These are phyloP conservation scores for Catostomus latipinnis DNA, from an alignment of 2,797 vertebrate genomes.

Conservation along the genomic window DNA sequence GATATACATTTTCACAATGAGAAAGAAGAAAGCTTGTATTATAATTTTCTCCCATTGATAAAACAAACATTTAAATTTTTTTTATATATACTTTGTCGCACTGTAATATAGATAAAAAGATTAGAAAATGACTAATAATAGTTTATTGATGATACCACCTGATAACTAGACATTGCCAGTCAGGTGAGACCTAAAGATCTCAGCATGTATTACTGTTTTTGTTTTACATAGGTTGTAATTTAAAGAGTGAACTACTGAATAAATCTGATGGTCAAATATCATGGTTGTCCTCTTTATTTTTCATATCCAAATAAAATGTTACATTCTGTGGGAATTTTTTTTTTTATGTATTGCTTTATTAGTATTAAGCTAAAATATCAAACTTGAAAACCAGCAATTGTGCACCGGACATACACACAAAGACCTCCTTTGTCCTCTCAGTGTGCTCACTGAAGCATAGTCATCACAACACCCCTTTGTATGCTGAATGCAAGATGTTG, in stretches of 20 bases:
- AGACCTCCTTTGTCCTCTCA: slow-evolving; percentile 21
- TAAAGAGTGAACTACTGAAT: slow-evolving; percentile 1
- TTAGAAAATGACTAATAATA: not conserved
- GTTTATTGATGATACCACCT: not conserved
- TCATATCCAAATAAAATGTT: not conserved
- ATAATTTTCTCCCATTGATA: not conserved
- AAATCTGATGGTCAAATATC: not conserved
- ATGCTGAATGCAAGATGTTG: slow-evolving; percentile 18
- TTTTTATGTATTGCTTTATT: slow-evolving; percentile 26
- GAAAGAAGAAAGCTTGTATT: not conserved
- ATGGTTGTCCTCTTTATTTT: not conserved
- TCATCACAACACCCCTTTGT: slow-evolving; percentile 25
- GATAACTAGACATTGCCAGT: not conserved
- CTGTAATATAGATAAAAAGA: slow-evolving; percentile 1
- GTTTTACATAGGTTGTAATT: not conserved
- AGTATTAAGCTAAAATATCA: slow-evolving; percentile 33
- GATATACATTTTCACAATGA: not conserved
- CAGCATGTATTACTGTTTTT: not conserved
- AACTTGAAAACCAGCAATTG: slow-evolving; percentile 17
- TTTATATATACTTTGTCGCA: not conserved
- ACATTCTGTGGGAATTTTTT: not conserved
- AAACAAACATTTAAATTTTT: not conserved
- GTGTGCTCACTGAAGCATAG: slow-evolving; percentile 12
- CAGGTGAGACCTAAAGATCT: not conserved
- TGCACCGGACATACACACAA: slow-evolving; percentile 42